phyloP scores from a whole-genome alignment of 2,797 vertebrate genomes.

The Halcyon chelicuti region DNA sequence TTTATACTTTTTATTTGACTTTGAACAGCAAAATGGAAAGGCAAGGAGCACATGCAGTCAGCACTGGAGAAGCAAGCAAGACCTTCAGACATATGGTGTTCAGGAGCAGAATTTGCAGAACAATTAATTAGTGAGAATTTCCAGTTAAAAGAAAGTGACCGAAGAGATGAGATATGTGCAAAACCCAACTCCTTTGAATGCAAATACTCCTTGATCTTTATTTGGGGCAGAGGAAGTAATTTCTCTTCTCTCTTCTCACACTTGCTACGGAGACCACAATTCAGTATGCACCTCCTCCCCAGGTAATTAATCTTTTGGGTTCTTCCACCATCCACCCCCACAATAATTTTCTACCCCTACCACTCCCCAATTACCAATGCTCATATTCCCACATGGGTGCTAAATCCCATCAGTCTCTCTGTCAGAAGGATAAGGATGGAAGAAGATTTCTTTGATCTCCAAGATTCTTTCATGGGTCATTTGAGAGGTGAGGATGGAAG shows the following conservation, averaged over 20 bases:
- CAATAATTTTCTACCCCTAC: constrained; percentile 4
- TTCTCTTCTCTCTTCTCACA: constrained; percentile 43
- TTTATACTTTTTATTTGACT: neutral
- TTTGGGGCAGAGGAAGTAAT: constrained; percentile 56
- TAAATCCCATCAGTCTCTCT: constrained; percentile 77
- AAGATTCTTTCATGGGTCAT: constrained; percentile 69
- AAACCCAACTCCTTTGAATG: constrained; percentile 9
- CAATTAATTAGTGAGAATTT: constrained; percentile 36
- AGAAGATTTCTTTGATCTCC: constrained; percentile 81
- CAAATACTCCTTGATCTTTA: constrained; percentile 52
- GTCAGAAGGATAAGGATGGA: constrained; percentile 26
- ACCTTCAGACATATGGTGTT: neutral
- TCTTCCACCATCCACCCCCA: neutral
- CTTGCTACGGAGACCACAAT: constrained; percentile 17
- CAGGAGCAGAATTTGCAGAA: constrained; percentile 12
- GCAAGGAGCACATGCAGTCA: neutral
- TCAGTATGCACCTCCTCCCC: constrained; percentile 24
- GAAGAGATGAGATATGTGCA: neutral
- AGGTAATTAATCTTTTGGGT: constrained; percentile 39
- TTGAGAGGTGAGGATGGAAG: constrained; percentile 66
- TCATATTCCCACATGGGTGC: constrained; percentile 75
- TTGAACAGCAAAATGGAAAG: neutral
- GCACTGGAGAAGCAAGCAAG: neutral
- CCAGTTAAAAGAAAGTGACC: constrained; percentile 53
- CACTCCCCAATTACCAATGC: constrained; percentile 40